These are phyloP conservation scores for Trichacis sp. DNA, from an alignment of 2,888 invertebrate species.

Conservation along the genomic window DNA sequence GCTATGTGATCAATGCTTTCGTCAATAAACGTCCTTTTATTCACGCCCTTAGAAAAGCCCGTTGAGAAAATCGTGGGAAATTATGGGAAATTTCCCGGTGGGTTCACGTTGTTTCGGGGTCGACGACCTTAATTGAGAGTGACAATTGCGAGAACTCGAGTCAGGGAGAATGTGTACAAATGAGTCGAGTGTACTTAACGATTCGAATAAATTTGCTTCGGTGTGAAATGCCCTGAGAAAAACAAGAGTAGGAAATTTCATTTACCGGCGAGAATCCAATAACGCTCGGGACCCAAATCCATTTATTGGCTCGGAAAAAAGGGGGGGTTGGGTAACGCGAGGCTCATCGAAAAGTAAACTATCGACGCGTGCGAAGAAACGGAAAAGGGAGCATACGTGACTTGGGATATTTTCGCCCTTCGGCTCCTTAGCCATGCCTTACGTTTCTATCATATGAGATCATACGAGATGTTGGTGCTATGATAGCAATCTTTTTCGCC, in stretches of 20 bases:
- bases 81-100: too few species aligned
- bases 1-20: too few species aligned
- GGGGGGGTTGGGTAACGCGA: slow-evolving; percentile 11
- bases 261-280: slow-evolving; percentile 30
- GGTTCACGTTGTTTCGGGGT: too few species aligned
- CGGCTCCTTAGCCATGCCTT: neutral
- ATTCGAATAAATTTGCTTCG: slow-evolving; percentile 20
- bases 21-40: too few species aligned
- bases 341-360: slow-evolving; percentile 17
- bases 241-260: slow-evolving; percentile 28
- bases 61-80: too few species aligned
- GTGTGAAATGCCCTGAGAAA: slow-evolving; percentile 18
- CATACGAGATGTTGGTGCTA: neutral
- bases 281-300: slow-evolving; percentile 23
- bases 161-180: slow-evolving; percentile 1
- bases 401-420: slow-evolving; percentile 1
- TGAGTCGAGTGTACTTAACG: slow-evolving; percentile 8
- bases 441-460: slow-evolving; percentile 7
- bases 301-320: slow-evolving; percentile 30
- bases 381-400: slow-evolving; percentile 19
- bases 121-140: neutral
- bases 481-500: slow-evolving; percentile 8
- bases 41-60: too few species aligned
- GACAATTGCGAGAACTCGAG: neutral
- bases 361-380: slow-evolving; percentile 13